phyloP scores from a whole-genome alignment of 2,113 vertebrate species.

The Procavia capensis region DNA sequence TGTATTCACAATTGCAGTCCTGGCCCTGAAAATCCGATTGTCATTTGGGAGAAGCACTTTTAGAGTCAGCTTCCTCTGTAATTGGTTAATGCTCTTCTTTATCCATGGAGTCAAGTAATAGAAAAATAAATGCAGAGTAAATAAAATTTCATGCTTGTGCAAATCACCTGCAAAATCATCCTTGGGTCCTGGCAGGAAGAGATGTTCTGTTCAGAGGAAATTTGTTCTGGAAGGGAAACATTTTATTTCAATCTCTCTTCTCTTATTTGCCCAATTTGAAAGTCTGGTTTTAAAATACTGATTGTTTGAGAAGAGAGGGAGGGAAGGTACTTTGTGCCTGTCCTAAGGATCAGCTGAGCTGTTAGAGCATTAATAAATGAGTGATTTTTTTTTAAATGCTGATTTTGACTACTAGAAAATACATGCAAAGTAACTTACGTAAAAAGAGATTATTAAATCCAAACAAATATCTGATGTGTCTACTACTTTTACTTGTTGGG shows the following conservation, averaged over 20 bases:
- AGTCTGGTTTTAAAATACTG: slow-evolving; percentile 39
- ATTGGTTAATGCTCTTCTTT: slow-evolving; percentile 71
- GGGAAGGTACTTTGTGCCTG: slow-evolving; percentile 13
- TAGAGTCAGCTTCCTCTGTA: slow-evolving; percentile 72
- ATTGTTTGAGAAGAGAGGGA: slow-evolving; percentile 24
- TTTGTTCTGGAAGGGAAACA: slow-evolving; percentile 44
- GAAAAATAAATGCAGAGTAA: slow-evolving; percentile 84
- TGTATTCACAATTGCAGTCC: slow-evolving; percentile 67
- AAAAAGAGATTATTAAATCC: slow-evolving; percentile 39
- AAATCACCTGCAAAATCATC: slow-evolving; percentile 74
- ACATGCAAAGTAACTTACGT: slow-evolving; percentile 33
- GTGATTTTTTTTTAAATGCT: slow-evolving; percentile 19
- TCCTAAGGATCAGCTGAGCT: slow-evolving; percentile 23
- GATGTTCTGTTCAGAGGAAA: slow-evolving; percentile 61
- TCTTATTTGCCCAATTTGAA: slow-evolving; percentile 52
- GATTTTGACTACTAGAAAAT: slow-evolving; percentile 61
- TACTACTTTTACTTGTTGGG: slow-evolving; percentile 26
- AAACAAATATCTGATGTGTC: not conserved
- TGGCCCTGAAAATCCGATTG: slow-evolving; percentile 71
- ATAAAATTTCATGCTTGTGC: slow-evolving; percentile 81
- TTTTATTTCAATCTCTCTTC: slow-evolving; percentile 19
- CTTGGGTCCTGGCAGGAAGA: slow-evolving; percentile 62
- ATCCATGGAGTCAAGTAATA: slow-evolving; percentile 78
- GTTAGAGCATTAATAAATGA: slow-evolving; percentile 36
- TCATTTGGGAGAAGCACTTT: slow-evolving; percentile 74